Evolutionary conservation across 2,113 vertebrate species (phyloP), one percentile per base, ranked within the genome.

Genomic region (Vulpes lagopus): DNA sequence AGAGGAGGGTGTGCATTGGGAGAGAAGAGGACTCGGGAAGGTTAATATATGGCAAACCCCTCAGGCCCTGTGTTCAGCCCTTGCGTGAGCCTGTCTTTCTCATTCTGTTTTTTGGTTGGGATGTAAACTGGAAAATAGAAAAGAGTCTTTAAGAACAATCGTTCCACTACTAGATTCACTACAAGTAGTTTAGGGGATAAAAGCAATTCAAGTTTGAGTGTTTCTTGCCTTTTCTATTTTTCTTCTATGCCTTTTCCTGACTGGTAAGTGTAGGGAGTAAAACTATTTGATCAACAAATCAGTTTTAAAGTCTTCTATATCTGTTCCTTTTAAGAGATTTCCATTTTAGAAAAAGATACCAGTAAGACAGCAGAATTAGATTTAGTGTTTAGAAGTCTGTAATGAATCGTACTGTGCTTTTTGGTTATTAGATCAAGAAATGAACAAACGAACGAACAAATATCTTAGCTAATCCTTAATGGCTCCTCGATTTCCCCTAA

Each of bases 371-470:
- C 49, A 96, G 32, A 91, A 67, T 49, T 93, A 69, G 23, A 85
- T 38, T 89, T 83, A 78, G 17, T 81, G 23, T 94, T 60, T 91
- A 90, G 65, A 93, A 91, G 69, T 51, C 53, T 5, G 38, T 78
- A 89, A 89, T 38, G 4, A 90, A 25, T 78, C 8, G 11, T 53
- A 35, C 9, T 84, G 11, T 94, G 4, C 2, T 81, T 84, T 89
- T 64, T 38, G 12, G 11, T 93, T 90, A 95, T 79, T 85, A 92
- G 78, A 59, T 97, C 91, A 69, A 95, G 57, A 89, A 97, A 92
- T 16, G 43, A 43, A 43, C 43, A 5, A 43, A 43, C 51, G 43
- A 79, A 87, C 1, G 35, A 76, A 43, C 4, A 64, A 89, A 59
- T 69, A 53, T 79, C 23, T 86, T 74, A 30, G 87, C 17, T 89